Conservation (phyloP, 2,888 invertebrate genomes). For the Catonia carolina region DNA sequence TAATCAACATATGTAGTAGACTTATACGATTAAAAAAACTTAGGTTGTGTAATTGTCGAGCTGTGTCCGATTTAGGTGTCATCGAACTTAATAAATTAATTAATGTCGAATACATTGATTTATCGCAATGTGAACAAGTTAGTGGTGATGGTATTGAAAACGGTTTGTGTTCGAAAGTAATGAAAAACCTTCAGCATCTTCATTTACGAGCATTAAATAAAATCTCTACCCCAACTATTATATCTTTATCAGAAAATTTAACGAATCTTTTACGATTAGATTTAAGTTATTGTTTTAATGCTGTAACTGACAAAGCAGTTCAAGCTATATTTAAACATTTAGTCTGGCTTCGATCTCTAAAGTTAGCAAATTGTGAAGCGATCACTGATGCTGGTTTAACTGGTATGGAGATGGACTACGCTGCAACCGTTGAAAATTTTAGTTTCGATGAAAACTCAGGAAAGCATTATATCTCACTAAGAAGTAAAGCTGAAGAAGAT, state of each 20-base stretch:
- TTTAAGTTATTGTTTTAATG: slow-evolving; percentile 60
- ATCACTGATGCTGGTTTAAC: slow-evolving; percentile 65
- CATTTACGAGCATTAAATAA: slow-evolving; percentile 51
- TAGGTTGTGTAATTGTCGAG: slow-evolving; percentile 56
- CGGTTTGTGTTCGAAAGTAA: slow-evolving; percentile 51
- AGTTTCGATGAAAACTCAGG: slow-evolving; percentile 30
- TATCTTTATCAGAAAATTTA: slow-evolving; percentile 52
- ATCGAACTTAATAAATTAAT: slow-evolving; percentile 49
- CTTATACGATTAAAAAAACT: slow-evolving; percentile 53
- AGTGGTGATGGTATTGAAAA: slow-evolving; percentile 51
- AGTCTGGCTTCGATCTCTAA: slow-evolving; percentile 51
- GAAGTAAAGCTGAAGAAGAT: slow-evolving; percentile 61
- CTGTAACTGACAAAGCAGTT: slow-evolving; percentile 54
- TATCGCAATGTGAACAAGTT: slow-evolving; percentile 60
- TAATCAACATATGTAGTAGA: slow-evolving; percentile 53
- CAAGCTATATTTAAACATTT: slow-evolving; percentile 61
- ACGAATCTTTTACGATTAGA: slow-evolving; percentile 54
- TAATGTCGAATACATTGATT: slow-evolving; percentile 53
- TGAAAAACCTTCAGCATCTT: slow-evolving; percentile 48
- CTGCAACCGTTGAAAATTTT: too few relatives aligned
- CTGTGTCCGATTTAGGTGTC: slow-evolving; percentile 57
- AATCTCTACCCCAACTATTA: slow-evolving; percentile 47
- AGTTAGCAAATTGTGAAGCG: slow-evolving; percentile 59
- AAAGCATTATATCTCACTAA: slow-evolving; percentile 48
- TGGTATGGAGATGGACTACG: slow-evolving; percentile 47